Evolutionary conservation across 2,113 vertebrate genomes (phyloP), one percentile per base, ranked within the genome.

Genomic region (Eurystomus gularis): DNA sequence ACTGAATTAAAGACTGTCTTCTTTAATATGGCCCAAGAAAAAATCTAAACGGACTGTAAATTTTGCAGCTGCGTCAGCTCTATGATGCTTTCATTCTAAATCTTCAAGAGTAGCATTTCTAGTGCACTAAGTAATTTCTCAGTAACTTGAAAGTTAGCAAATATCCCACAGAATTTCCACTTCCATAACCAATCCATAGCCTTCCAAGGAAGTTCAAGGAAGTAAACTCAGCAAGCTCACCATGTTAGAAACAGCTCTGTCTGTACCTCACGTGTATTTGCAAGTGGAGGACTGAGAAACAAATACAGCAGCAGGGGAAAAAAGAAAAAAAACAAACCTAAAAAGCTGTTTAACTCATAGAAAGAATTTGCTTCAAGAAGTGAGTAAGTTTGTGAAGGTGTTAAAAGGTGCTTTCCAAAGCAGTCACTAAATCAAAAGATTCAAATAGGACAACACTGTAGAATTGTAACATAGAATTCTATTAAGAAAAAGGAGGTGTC

Each of bases 181-280:
- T 95, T 90, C 89, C 8, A 84, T 71, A 94, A 96, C 42, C 51
- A 72, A 82, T 86, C 40, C 42, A 71, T 7, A 46, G 48, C 11
- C 82, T 87, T 93, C 54, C 79, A 86, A 87, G 82, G 69, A 85
- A 91, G 58, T 72, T 94, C 35, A 88, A 94, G 49, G 60, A 92
- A 92, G 64, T 52, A 82, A 86, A 86, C 39, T n/a, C 57, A 75
- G 57, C 68, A 87, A 82, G 33, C 25, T 83, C 64, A 83, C 23
- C 33, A 26, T 37, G 29, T 49, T 78, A 64, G 24, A 64, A 92
- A 82, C 76, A 62, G 35, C n/a, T 61, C 40, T 83, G 64, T 29
- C 62, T 79, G 13, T 87, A 60, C 40, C 95, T 68, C 48, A 10
- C 65, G 75, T 13, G 19, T 28, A 19, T 86, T 87, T 87, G 37